Percentiles rank a stretch among this genome's conserved stretches.
These are phyloP conservation scores for Pterocles gutturalis DNA, from an alignment of 2,113 vertebrate genomes.

Conservation along the genomic window DNA sequence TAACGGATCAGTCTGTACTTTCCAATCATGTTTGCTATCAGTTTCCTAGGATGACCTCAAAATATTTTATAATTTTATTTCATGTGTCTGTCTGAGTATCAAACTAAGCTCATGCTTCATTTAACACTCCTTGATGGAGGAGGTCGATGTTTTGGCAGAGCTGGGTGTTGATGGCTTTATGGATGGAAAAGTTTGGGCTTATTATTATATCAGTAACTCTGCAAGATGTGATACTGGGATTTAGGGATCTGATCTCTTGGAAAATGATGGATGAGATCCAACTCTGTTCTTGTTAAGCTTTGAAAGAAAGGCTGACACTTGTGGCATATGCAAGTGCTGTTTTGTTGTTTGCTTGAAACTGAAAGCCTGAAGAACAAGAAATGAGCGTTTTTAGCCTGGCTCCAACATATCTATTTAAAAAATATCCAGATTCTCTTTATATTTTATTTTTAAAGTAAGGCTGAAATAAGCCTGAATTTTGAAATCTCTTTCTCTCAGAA, in stretches of 20 bases:
- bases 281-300: constrained; percentile 15
- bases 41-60: constrained; percentile 63
- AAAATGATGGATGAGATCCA: constrained; percentile 30
- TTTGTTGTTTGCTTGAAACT: background rate
- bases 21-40: background rate
- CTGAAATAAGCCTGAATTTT: background rate
- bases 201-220: constrained; percentile 43
- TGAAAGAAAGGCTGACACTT: constrained; percentile 36
- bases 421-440: background rate
- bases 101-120: constrained; percentile 31
- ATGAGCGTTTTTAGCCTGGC: background rate
- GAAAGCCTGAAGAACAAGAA: background rate
- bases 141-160: constrained; percentile 59
- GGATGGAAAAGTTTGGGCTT: constrained; percentile 66
- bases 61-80: constrained; percentile 55
- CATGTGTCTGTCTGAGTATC: constrained; percentile 24
- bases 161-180: constrained; percentile 66
- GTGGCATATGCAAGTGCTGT: background rate
- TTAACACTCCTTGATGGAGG: constrained; percentile 60
- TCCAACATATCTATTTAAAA: background rate
- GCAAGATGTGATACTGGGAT: constrained; percentile 62
- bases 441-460: background rate
- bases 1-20: constrained; percentile 19
- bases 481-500: background rate
- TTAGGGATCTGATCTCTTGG: constrained; percentile 53